Conservation (phyloP, 2,113 vertebrate genomes). For the Falcunculus frontatus region DNA sequence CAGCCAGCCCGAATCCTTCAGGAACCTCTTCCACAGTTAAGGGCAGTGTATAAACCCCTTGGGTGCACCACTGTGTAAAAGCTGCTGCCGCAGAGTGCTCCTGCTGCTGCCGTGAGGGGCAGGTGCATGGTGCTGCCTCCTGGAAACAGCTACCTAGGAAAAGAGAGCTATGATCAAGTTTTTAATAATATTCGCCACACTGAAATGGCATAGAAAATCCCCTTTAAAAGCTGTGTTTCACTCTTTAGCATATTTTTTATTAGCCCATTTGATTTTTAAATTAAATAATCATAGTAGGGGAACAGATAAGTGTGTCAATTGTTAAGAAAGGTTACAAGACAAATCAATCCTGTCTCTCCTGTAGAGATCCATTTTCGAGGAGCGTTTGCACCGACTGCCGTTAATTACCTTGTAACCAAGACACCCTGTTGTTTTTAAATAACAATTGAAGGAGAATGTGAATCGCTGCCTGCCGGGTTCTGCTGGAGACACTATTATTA, state of each 20-base stretch:
- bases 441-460: neutral
- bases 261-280: neutral
- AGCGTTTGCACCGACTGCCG: neutral
- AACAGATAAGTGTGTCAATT: neutral
- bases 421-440: neutral
- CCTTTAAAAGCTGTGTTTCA: neutral
- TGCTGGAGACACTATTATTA: neutral
- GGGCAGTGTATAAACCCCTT: accelerated
- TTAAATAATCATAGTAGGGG: neutral
- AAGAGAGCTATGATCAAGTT: neutral
- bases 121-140: neutral
- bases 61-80: accelerated
- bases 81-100: neutral
- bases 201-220: neutral
- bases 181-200: neutral
- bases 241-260: neutral
- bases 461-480: neutral
- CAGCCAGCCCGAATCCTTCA: neutral
- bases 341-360: neutral
- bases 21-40: neutral
- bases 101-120: accelerated
- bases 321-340: neutral
- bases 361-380: neutral
- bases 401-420: neutral
- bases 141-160: neutral